Conservation (phyloP, 2,113 vertebrate genomes). For the Natator depressus region DNA sequence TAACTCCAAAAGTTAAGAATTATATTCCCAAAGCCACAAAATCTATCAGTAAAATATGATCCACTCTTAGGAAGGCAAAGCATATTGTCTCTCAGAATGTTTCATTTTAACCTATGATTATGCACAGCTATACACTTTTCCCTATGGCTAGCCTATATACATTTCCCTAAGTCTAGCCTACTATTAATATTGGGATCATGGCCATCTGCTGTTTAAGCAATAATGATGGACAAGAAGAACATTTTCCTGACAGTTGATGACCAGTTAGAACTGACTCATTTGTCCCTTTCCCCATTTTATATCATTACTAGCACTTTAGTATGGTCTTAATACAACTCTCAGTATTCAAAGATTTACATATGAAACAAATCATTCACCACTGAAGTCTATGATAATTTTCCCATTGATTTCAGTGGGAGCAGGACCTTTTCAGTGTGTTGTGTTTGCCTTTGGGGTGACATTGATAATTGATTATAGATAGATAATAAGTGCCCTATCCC, state of each 20-base stretch:
- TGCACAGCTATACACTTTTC: not conserved
- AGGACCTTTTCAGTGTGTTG: not conserved
- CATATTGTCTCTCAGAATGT: not conserved
- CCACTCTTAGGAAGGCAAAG: not conserved
- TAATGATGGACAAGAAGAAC: not conserved
- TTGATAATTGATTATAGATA: not conserved
- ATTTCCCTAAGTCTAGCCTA: not conserved
- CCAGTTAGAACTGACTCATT: not conserved
- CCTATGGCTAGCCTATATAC: not conserved
- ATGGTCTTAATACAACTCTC: not conserved
- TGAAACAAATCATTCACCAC: not conserved
- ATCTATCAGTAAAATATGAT: not conserved
- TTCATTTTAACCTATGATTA: not conserved
- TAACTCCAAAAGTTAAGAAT: not conserved
- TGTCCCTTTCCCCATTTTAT: not conserved
- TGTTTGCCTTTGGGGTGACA: not conserved
- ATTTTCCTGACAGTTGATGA: not conserved
- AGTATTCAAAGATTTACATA: not conserved
- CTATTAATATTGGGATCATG: not conserved
- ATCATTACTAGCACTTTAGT: not conserved
- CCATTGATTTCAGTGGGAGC: not conserved
- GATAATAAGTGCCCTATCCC: rapidly evolving
- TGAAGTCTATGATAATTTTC: not conserved
- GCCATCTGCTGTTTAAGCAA: not conserved
- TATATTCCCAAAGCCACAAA: not conserved